Conservation (phyloP, 1,140 invertebrate species). For the Ips typographus region DNA sequence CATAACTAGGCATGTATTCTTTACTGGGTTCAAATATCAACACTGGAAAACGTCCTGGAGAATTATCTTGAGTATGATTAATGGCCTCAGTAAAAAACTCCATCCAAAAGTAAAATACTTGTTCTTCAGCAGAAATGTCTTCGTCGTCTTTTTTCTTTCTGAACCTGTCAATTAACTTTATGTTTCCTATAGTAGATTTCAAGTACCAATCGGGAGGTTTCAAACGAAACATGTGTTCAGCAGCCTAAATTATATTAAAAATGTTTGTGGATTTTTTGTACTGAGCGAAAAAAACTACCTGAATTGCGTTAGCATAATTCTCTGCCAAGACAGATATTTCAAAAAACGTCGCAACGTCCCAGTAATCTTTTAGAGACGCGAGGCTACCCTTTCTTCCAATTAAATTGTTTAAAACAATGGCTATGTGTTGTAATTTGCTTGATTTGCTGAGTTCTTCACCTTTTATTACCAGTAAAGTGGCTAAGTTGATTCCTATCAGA, state of each 20-base stretch:
- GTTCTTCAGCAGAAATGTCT: constrained; percentile 73
- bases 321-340: constrained; percentile 97
- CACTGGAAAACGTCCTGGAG: constrained; percentile 75
- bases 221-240: constrained; percentile 98
- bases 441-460: constrained; percentile 94
- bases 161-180: constrained; percentile 91
- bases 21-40: constrained; percentile 92
- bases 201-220: constrained; percentile 99
- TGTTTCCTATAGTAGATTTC: constrained; percentile 98
- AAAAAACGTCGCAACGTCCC: constrained; percentile 99
- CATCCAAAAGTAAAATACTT: constrained; percentile 96
- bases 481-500: constrained; percentile 86
- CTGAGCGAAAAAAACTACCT: constrained; percentile 50
- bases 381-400: constrained; percentile 98
- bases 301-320: constrained; percentile 95
- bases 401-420: constrained; percentile 94
- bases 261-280: not conserved
- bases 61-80: constrained; percentile 73
- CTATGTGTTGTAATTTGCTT: constrained; percentile 86
- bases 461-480: constrained; percentile 95
- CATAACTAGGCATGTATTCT: constrained; percentile 91
- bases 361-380: constrained; percentile 92
- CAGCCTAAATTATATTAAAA: constrained; percentile 60
- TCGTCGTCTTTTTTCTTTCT: constrained; percentile 72
- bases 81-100: constrained; percentile 97